Evolutionary conservation across 2,888 invertebrate species (phyloP).

Genomic region (Mystacides longicornis): DNA sequence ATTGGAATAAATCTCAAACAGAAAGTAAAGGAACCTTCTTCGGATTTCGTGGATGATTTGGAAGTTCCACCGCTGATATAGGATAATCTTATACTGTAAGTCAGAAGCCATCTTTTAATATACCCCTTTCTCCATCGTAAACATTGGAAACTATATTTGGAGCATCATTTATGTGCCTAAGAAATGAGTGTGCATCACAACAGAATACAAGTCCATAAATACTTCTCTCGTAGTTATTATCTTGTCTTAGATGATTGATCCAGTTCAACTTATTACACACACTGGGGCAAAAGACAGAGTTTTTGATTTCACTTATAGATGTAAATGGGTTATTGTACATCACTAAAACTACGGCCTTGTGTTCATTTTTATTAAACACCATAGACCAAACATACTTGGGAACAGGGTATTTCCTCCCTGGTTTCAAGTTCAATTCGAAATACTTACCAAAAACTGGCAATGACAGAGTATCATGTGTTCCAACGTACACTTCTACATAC

Average conservation of each 20-base stretch:
- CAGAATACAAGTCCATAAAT: constrained; percentile 40
- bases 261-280: constrained; percentile 35
- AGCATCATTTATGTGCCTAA: constrained; percentile 32
- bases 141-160: constrained; percentile 30
- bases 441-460: constrained; percentile 26
- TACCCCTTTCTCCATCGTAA: constrained; percentile 31
- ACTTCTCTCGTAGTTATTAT: constrained; percentile 39
- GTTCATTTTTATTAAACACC: constrained; percentile 29
- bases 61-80: constrained; percentile 59
- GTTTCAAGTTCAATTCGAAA: constrained; percentile 27
- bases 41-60: constrained; percentile 49
- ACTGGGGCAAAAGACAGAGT: constrained; percentile 41
- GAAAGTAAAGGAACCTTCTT: constrained; percentile 37
- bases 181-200: constrained; percentile 35
- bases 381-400: constrained; percentile 41
- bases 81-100: neutral
- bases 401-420: constrained; percentile 36
- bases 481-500: constrained; percentile 30
- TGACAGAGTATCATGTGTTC: constrained; percentile 30
- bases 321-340: constrained; percentile 43
- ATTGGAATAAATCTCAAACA: constrained; percentile 19
- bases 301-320: constrained; percentile 40
- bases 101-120: constrained; percentile 29
- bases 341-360: constrained; percentile 34
- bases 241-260: constrained; percentile 33